A percentile compares a stretch with the other conserved stretches of the same genome.
Evolutionary conservation across 1,140 invertebrate genomes (phyloP).

Genomic region (Harpegnathos saltator): DNA sequence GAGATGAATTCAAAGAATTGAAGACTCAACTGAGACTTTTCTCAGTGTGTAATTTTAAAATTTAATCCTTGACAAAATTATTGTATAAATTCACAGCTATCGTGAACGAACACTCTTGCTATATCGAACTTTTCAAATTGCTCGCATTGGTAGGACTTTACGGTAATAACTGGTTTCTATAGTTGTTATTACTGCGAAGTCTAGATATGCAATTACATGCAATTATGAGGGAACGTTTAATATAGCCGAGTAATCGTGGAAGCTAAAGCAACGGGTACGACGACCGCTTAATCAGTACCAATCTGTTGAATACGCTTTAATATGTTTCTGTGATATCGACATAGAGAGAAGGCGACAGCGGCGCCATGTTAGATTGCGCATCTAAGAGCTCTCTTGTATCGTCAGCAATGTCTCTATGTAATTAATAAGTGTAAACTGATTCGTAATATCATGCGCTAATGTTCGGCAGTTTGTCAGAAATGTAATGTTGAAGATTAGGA

Average conservation of each 20-base stretch:
- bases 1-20: too few relatives aligned
- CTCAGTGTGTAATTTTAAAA: too few relatives aligned
- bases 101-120: background rate
- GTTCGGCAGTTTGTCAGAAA: too few relatives aligned
- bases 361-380: conserved; percentile 19
- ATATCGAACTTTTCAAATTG: conserved; percentile 19
- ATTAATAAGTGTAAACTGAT: too few relatives aligned
- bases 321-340: conserved; percentile 58
- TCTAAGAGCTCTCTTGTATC: conserved; percentile 59
- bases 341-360: background rate
- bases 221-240: conserved; percentile 41
- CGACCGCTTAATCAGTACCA: conserved; percentile 63
- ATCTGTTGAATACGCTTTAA: conserved; percentile 70
- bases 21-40: too few relatives aligned
- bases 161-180: background rate
- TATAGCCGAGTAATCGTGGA: conserved; percentile 22
- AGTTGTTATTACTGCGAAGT: conserved; percentile 35
- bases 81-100: background rate
- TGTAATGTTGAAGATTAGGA: background rate
- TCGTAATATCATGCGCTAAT: background rate
- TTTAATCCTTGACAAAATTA: too few relatives aligned
- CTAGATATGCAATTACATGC: conserved; percentile 51
- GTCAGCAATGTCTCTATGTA: background rate
- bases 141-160: background rate
- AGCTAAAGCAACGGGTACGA: conserved; percentile 34